Base-by-base conservation (phyloP, 2,113 vertebrate genomes). In the Motacilla tschutschensis region DNA sequence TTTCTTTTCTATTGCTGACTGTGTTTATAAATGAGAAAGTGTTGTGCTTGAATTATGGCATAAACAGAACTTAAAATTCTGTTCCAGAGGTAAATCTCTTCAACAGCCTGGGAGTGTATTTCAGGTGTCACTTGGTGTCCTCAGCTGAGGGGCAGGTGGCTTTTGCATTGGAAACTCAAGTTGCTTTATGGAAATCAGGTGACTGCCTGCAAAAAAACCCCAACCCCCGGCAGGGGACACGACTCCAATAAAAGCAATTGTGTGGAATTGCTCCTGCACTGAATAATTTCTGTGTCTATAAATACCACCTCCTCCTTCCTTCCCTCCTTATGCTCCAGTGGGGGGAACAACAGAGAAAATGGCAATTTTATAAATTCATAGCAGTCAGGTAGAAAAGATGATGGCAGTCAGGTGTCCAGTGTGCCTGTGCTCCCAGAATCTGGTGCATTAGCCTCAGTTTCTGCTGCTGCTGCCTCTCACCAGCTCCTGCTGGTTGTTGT, bases 261-360 rank as follows among this genome's bases (percentile, higher is more conserved):
- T 62, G 71, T 83, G 64, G 54, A 75, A 79, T 69, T 73, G 47
- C 73, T 94, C 44, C 55, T 93, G 71, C 38, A 31, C 74, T 86
- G 71, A 90, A 81, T 79, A 79, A 81, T 38, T 75, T 86, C 17
- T 50, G 5, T 69, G 38, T 65, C 67, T 86, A 69, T 84, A 79
- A 88, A 72, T 80, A 47, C 38, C 33, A 38, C 33, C 46, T 74
- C 66, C 65, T 83, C 38, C 58, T 17, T 83, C 19, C 31, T 47
- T 64, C 31, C 26, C 58, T 81, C 63, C n/a, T 59, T 76, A 38
- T 81, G 58, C 21, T 72, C 38, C 84, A 74, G 25, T 46, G 74
- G 53, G 78, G 35, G 54, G 35, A 87, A 51, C 38, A 72, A 8
- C 16, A 50, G 65, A 29, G 38, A 51, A 78, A 65, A 38, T 12